Base-by-base conservation (phyloP, 2,113 vertebrate genomes). In the Eurystomus gularis region DNA sequence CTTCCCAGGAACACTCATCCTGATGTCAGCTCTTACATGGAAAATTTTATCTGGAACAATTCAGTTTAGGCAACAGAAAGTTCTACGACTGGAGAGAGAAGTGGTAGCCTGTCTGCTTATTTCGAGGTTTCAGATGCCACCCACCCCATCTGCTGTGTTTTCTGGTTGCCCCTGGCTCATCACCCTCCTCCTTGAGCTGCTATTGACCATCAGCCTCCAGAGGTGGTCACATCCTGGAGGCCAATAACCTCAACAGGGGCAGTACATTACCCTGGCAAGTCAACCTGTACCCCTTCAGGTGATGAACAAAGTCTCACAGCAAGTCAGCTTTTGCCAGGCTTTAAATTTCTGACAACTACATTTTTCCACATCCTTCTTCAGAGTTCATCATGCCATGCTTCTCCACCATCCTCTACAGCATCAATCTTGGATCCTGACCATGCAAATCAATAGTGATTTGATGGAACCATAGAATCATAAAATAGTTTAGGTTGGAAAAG, bases 371-470 rank as follows among this genome's bases (percentile, higher is more conserved):
- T 64, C 19, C 39, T 78, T 68, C 58, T 72, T 68, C 37, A 54
- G 39, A 76, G 65, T 64, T 84, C 17, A 60, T 57, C 7, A 52
- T 61, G 9, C 9, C 24, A 17, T 88, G 18, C 13, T 62, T 61
- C n/a, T 80, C n/a, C 37, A 13, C 64, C 25, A 51, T 77, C 54
- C 40, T 58, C 28, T 91, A 65, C 84, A 29, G 46, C 14, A 69
- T 3, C 0, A 0, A 9, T 46, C 40, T 70, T 65, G 80, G 49
- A 35, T 52, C 17, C 4, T 51, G 29, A 55, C 11, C 11, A 8
- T 17, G 17, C 25, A 81, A 29, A 54, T 69, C 46, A 62, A 10
- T 20, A 92, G 37, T 12, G 37, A n/a, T n/a, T n/a, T n/a, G n/a
- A 70, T 58, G 12, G 64, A 75, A 70, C 48, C 20, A 42, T 5